Conservation (phyloP, 2,888 invertebrate species). For the Drosophila atroscutellata region DNA sequence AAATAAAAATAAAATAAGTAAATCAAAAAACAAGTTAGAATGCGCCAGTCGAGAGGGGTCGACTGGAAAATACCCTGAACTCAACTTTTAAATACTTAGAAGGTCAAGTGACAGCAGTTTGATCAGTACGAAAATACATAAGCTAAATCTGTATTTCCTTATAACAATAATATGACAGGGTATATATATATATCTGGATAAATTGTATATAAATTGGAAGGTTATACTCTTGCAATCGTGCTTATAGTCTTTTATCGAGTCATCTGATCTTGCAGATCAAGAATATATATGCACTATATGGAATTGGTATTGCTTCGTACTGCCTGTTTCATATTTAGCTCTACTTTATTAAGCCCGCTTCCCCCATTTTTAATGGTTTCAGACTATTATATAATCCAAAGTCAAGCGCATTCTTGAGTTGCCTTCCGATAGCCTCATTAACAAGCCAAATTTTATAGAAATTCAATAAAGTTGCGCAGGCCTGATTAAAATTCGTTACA, state of each 20-base stretch:
- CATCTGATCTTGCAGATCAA: not conserved
- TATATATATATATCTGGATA: too few species aligned
- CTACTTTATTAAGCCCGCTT: not conserved
- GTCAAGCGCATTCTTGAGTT: not conserved
- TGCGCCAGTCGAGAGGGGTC: not conserved
- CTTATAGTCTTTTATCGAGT: not conserved
- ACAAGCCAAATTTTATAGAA: not conserved
- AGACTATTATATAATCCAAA: not conserved
- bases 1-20: not conserved
- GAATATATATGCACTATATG: not conserved
- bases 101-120: not conserved
- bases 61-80: not conserved
- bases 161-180: not conserved
- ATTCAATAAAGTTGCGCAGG: not conserved
- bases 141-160: too few species aligned
- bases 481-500: not conserved
- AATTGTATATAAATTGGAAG: not conserved
- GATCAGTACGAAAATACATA: not conserved
- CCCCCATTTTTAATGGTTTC: not conserved
- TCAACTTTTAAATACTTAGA: not conserved
- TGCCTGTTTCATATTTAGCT: not conserved
- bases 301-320: not conserved
- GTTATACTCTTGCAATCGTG: fast-evolving
- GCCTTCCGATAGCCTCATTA: not conserved
- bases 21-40: not conserved